A percentile compares a stretch with the other conserved stretches of the same genome.
Conservation (phyloP, 2,888 invertebrate species). For the Pasiphila rectangulata region DNA sequence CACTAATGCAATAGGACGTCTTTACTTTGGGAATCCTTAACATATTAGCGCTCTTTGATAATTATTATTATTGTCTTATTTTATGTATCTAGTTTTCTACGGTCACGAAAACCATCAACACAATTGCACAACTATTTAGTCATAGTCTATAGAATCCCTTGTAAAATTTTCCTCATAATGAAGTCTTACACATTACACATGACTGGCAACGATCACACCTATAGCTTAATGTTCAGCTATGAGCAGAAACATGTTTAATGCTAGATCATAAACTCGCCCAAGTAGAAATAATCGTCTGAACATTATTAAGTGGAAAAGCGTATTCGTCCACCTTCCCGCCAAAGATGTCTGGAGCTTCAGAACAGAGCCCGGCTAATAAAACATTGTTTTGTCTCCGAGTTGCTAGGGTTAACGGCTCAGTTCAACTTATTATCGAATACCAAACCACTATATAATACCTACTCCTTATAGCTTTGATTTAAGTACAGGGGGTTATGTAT, state of each 20-base stretch:
- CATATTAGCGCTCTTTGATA: too few species aligned
- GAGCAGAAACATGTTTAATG: not conserved
- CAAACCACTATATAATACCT: not conserved
- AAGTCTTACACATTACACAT: constrained; percentile 2
- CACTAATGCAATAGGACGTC: not conserved
- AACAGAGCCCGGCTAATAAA: not conserved
- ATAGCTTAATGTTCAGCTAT: not conserved
- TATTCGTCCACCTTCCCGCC: constrained; percentile 1
- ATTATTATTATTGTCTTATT: too few species aligned
- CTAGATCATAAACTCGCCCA: constrained; percentile 3
- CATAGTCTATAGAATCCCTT: too few species aligned
- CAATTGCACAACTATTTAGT: too few species aligned
- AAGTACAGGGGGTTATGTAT: too few species aligned
- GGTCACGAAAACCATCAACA: too few species aligned
- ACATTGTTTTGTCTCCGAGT: constrained; percentile 14
- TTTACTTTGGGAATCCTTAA: too few species aligned
- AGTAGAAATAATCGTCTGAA: constrained; percentile 12
- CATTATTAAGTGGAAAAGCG: constrained; percentile 5
- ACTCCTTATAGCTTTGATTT: too few species aligned
- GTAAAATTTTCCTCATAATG: too few species aligned
- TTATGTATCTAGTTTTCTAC: too few species aligned
- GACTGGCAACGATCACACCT: not conserved
- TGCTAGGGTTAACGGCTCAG: constrained; percentile 3
- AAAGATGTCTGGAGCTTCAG: constrained; percentile 11
- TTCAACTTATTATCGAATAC: constrained; percentile 6